Base-by-base conservation (phyloP, 2,888 invertebrate species). In the Cantharis lateralis region DNA sequence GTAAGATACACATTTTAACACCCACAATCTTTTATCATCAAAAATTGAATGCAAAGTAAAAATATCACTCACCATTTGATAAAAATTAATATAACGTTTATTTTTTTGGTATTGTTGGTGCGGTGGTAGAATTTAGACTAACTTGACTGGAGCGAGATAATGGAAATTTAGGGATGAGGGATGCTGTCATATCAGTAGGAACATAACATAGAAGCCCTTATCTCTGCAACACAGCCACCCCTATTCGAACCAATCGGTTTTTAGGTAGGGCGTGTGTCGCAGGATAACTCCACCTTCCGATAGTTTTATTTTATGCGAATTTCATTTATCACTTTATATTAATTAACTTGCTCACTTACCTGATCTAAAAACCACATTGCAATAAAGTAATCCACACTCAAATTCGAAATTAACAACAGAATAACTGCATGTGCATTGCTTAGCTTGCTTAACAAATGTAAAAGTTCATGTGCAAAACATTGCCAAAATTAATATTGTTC, bases 161-260 rank as follows among this genome's bases (percentile, higher is more conserved):
- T n/a, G 32, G 64, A 70, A 24, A 24, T 62, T 72, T 16, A 32
- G 78, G 70, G 70, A 64, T 28, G 70, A 77, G 78, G 76, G 78
- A 78, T 80, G 76, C 78, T 78, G 79, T 76, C 73, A 16, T 74
- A 77, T 77, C 77, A 77, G 74, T 62, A 77, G 66, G 63, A 69
- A 63, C 77, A 74, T 71, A 77, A 66, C 68, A 74, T 69, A 80
- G 76, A 68, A 74, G 62, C 73, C 75, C 80, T 81, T 80, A 80
- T 81, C 80, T 81, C 75, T 13, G n/a, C 72, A 69, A 62, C 75
- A 78, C 82, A 82, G 83, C 72, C 82, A 80, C 83, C 83, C 83
- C 78, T 79, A 78, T 66, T 78, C 70, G 68, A 20, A 66, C 78
- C 79, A 72, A 70, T 71, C 24, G 71, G 79, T 81, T 82, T 24